Evolutionary conservation across 2,113 vertebrate species (phyloP), one percentile per base, ranked within the genome.

Genomic region (Chaetura pelagica): DNA sequence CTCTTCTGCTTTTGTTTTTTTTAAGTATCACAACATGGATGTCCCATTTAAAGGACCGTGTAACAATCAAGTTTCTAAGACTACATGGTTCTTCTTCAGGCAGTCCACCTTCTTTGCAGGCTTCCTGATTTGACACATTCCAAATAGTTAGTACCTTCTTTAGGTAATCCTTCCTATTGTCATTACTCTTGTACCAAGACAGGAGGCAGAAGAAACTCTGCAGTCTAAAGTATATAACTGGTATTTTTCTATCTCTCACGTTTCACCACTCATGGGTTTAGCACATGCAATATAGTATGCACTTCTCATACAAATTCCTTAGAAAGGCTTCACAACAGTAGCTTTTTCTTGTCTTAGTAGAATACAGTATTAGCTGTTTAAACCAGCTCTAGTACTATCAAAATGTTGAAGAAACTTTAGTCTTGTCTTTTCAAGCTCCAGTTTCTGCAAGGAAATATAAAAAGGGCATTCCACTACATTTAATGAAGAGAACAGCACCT

Each of bases 61-160:
- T 35, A 62, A 62, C 4, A 32, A 90, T 4, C 5, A 67, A 34
- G 15, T 16, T 1, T 52, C 22, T 23, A 62, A 48, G 22, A 74
- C 10, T 30, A 8, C 1, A 0, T 12, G 3, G 9, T 34, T 15
- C 1, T 46, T 30, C 35, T 74, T 32, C 51, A 74, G 12, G 12
- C 24, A 38, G 26, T 62, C 0, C 2, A 0, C 29, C 40, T n/a
- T 17, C 42, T 54, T 30, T 42, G 30, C 4, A 0, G 22, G 15
- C 8, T 59, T 11, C 20, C 42, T 48, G 15, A 62, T 62, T 27
- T 51, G 27, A 6, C 7, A 23, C 5, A 3, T 8, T 42, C n/a
- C 30, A n/a, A 12, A 51, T 0, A 83, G 10, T 14, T 29, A 52
- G 2, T 8, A 52, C 35, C 4, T n/a, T 64, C 18, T 48, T 67